A percentile compares a stretch with the other conserved stretches of the same genome.
phyloP scores from a whole-genome alignment of 2,113 vertebrate genomes.

The Cettia cetti region DNA sequence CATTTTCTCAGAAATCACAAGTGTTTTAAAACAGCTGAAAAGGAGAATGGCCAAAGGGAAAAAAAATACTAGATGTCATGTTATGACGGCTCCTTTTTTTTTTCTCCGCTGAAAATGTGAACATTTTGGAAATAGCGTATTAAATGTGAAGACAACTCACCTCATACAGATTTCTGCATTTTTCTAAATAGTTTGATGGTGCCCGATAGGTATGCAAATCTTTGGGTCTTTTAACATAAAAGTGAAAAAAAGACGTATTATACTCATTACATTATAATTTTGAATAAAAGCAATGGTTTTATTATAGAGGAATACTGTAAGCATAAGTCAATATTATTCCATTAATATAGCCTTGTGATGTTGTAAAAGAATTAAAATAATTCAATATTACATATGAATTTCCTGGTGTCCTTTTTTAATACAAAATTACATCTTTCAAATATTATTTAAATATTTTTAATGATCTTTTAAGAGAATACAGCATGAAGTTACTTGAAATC shows the following conservation, averaged over 20 bases:
- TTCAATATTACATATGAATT: background rate
- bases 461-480: background rate
- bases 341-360: background rate
- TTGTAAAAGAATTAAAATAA: background rate
- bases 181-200: background rate
- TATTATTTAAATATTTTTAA: background rate
- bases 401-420: background rate
- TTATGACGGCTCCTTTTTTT: background rate
- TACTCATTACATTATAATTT: background rate
- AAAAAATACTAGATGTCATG: background rate
- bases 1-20: conserved; percentile 22
- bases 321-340: background rate
- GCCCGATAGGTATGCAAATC: background rate
- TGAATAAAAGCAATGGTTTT: background rate
- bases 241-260: background rate
- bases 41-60: background rate
- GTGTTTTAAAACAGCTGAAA: background rate
- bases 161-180: background rate
- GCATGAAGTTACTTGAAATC: background rate
- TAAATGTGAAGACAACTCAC: background rate
- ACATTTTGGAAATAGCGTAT: background rate
- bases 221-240: background rate
- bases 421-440: background rate
- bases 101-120: background rate
- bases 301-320: background rate